Percentiles rank a stretch among this genome's conserved stretches.
Conservation (phyloP, 1,140 invertebrate genomes). For the Metaphire vulgaris region DNA sequence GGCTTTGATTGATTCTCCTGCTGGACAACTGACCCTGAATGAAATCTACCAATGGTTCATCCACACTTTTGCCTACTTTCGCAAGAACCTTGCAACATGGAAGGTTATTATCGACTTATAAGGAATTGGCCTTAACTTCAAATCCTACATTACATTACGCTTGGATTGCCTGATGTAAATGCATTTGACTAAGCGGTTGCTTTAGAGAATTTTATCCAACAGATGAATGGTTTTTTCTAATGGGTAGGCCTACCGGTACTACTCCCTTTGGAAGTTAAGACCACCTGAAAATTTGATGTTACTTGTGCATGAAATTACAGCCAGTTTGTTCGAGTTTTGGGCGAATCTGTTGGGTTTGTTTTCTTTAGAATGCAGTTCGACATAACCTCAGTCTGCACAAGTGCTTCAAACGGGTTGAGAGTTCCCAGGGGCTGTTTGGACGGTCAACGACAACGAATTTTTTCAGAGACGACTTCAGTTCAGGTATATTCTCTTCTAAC, state of each 20-base stretch:
- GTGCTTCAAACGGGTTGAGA: constrained; percentile 99
- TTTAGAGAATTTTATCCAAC: too few relatives aligned
- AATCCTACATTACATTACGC: neutral
- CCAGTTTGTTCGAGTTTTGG: too few relatives aligned
- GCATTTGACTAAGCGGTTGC: too few relatives aligned
- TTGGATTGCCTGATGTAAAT: neutral
- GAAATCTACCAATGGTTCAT: constrained; percentile 99
- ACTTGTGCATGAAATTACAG: too few relatives aligned
- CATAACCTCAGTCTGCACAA: constrained; percentile 99
- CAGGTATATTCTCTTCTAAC: neutral
- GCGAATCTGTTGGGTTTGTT: constrained; percentile 9
- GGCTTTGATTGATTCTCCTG: constrained; percentile 98
- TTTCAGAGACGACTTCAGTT: constrained; percentile 91
- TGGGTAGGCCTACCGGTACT: too few relatives aligned
- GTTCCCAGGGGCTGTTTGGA: constrained; percentile 99
- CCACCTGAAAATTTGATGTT: too few relatives aligned
- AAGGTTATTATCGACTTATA: too few relatives aligned
- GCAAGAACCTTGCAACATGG: constrained; percentile 98
- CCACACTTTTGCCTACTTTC: constrained; percentile 99
- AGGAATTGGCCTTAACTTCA: neutral
- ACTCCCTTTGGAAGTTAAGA: too few relatives aligned
- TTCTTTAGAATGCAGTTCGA: constrained; percentile 90
- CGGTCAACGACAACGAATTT: constrained; percentile 98
- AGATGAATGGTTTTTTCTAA: too few relatives aligned
- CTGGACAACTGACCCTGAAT: constrained; percentile 95